Evolutionary conservation across 2,888 invertebrate genomes (phyloP).

Genomic region (Lapara coniferarum): DNA sequence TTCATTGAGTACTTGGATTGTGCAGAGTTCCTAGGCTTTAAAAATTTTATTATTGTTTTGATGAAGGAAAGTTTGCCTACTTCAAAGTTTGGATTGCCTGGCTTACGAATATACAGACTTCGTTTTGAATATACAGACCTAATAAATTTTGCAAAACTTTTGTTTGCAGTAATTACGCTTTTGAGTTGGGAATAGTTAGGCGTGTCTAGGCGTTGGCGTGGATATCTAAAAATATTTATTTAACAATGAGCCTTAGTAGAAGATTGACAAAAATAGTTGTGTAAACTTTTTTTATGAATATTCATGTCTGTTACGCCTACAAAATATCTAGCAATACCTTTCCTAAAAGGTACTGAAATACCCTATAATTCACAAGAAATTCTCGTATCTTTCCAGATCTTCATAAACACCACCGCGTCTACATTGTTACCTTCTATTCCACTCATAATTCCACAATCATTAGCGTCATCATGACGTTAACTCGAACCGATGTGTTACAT

Average conservation of each 20-base stretch:
- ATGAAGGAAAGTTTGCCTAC: constrained; percentile 19
- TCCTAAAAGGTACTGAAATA: background rate
- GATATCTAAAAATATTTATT: background rate
- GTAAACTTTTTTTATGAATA: background rate
- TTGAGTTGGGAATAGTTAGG: background rate
- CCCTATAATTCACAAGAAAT: too few species aligned
- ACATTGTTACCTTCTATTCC: background rate
- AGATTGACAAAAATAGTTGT: background rate
- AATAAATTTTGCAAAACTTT: constrained; percentile 13
- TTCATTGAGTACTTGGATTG: constrained; percentile 10
- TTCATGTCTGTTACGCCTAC: background rate
- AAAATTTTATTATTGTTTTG: constrained; percentile 25
- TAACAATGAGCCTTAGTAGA: background rate
- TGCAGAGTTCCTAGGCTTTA: constrained; percentile 13
- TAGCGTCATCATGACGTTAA: background rate
- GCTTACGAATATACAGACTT: constrained; percentile 19
- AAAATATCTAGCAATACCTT: background rate
- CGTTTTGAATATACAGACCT: background rate
- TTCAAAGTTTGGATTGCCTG: constrained; percentile 17
- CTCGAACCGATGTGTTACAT: background rate
- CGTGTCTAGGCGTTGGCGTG: background rate
- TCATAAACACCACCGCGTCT: background rate
- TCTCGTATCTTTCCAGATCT: background rate
- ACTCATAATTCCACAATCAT: constrained; percentile 7
- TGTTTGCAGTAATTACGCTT: background rate